Evolutionary conservation across 1,140 invertebrate species (phyloP), one percentile per base, ranked within the genome.

Genomic region (Pseudobourletiella spinata): DNA sequence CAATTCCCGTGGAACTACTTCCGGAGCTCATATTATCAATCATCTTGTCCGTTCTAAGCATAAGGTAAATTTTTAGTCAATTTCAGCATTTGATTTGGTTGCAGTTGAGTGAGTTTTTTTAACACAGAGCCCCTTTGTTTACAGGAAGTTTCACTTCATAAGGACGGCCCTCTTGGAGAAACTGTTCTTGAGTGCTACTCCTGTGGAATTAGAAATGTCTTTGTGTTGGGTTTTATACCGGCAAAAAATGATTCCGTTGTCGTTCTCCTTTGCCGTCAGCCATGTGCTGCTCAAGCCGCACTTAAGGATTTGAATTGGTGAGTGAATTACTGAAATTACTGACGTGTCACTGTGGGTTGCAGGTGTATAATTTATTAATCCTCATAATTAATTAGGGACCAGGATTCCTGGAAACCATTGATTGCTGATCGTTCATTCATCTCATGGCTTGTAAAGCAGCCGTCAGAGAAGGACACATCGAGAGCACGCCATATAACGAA

Each of bases 211-310:
- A 82, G 92, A 50, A 97, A 97, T 78, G 94, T 99, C 0, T 99
- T 99, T 79, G 87, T 98, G 25, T 80, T 99, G 48, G 97, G 97
- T 54, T 99, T 98, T 74, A 98, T 99, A 72, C 96, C 96, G 2
- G 95, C 96, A 14, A 99, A 99, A 79, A 94, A 95, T 8, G 96
- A 99, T 76, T 97, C 94, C 1, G 95, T 99, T 42, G 96, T 99
- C n/a, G 95, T 99, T 1, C 76, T 99, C 48, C 79, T 99, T 0
- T 99, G 97, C 73, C 83, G 96, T 1, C 92, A 98, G 78, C 96
- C 96, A 3, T 99, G 97, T 79, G 95, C 95, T 55, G 89, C 93
- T 4, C 92, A 97, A 75, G 95, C 86, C 73, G 94, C 91, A 35
- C 77, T 96, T 11, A 95, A 98, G 76, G 95, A 98, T 74, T 95